Base-by-base conservation (phyloP, 2,797 vertebrate genomes). In the Notolabrus celidotus region DNA sequence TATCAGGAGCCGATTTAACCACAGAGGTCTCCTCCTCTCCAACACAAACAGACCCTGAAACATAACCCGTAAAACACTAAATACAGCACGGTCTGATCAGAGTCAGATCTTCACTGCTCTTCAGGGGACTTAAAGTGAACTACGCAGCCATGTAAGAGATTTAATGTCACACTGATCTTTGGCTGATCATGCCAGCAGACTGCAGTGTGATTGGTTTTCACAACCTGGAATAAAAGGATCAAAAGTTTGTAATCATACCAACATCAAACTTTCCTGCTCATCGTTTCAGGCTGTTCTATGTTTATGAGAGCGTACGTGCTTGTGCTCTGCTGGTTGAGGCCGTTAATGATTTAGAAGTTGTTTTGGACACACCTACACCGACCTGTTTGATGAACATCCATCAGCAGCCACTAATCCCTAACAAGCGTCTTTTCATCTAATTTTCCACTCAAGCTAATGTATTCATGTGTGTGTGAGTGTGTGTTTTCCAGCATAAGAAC, bases 341-440 rank as follows among this genome's bases (percentile, higher is more conserved):
- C 22, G 34, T 16, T 64, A 45, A 65, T 45, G 72, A 54, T 57
- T 66, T 46, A 49, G 33, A 34, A 54, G 45, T 16, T 66, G 58
- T 60, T 74, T 69, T 49, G 1, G 25, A 52, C 68, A 63, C 61
- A 59, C 34, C 55, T 68, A 43, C 39, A 59, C 15, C 10, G 1
- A 15, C 43, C 19, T 3, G 16, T 43, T 71, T 41, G 45, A 69
- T 71, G 60, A 83, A 83, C 61, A 66, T 63, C 36, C 29, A 71
- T 53, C 55, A 57, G 53, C 3, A 2, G 31, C 50, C 3, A 10
- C 56, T 69, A 56, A 78, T 74, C 65, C 49, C 76, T 16, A 78
- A 89, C 90, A 89, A 88, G 81, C 61, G 3, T 84, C 86, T 82
- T 83, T 86, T 90, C 73, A 85, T 75, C 67, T 60, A 42, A 58